Evolutionary conservation across 2,888 invertebrate species (phyloP).

Genomic region (Zaprionus obscuricornis): DNA sequence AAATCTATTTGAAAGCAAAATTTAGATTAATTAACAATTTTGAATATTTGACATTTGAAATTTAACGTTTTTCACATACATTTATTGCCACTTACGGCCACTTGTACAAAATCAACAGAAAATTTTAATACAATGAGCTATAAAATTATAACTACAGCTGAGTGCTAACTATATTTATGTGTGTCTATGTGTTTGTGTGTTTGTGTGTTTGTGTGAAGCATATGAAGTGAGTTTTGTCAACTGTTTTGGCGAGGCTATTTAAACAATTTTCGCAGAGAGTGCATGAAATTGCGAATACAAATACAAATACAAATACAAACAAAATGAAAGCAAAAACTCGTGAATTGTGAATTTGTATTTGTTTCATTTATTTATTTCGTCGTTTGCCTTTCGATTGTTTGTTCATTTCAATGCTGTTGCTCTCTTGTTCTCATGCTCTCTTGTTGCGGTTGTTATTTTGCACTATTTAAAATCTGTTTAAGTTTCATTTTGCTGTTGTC

Average conservation of each 20-base stretch:
- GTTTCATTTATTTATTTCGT: conserved; percentile 16
- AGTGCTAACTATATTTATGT: no score
- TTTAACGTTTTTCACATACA: no score
- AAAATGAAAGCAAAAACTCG: neutral
- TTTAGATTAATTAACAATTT: conserved; percentile 69
- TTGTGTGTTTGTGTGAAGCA: neutral
- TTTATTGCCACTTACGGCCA: conserved; percentile 54
- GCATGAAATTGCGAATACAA: conserved; percentile 32
- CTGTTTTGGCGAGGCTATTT: conserved; percentile 60
- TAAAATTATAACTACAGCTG: no score
- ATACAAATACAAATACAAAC: no score
- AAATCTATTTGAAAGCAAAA: no score
- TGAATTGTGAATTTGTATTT: conserved; percentile 27
- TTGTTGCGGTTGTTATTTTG: conserved; percentile 55
- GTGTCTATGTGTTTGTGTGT: conserved; percentile 26
- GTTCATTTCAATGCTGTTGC: conserved; percentile 53
- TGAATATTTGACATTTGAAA: conserved; percentile 48
- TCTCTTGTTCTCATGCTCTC: conserved; percentile 5
- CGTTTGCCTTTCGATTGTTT: conserved; percentile 42
- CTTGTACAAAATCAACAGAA: conserved; percentile 62
- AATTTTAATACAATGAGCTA: conserved; percentile 41
- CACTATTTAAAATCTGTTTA: conserved; percentile 69
- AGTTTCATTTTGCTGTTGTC: conserved; percentile 56
- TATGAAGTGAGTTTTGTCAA: conserved; percentile 52
- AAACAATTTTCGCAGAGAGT: conserved; percentile 54